Evolutionary conservation across 2,888 invertebrate genomes (phyloP), one percentile per base, ranked within the genome.

Genomic region (Meta bourneti): DNA sequence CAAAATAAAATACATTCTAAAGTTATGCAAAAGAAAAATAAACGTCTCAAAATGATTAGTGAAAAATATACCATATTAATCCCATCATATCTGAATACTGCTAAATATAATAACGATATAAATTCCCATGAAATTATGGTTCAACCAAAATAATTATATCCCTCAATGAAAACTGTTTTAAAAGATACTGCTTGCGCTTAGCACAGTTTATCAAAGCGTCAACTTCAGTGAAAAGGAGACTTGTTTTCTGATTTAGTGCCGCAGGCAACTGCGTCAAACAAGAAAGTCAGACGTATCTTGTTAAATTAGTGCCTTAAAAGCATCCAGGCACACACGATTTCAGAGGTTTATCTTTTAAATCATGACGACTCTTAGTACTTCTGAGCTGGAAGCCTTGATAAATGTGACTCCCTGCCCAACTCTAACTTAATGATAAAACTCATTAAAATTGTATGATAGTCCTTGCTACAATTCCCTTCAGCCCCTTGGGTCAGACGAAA

Each of bases 381-480:
- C 61, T 34, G 34, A 34, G 34, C 34, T 34, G 34, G 16, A 61
- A 61, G 61, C 61, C 61, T 61, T 61, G 61, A 61, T 16, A 61
- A 61, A 61, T 61, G 61, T 9, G 61, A 4, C 61, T 16, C 6
- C 61, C 61, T 16, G 61, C 16, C 7, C 11, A 9, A 9, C 61
- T 61, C 61, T 52, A 72, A 82, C 51, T 82, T 82, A 82, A 82
- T 72, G 82, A 82, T 82, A 51, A 71, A 81, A 82, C 72, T 82
- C 82, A 82, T 82, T 82, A 82, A 81, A 81, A n/a, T 51, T 70
- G 48, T 51, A 61, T 13, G 82, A 71, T 72, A 72, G 82, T 71
- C 71, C 71, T 82, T 19, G 11, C 51, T 71, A 19, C 51, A 82
- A 71, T 71, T 82, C 82, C 9, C 48, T 13, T 48, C 80, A 61